phyloP scores from a whole-genome alignment of 2,113 vertebrate species.

The Pteruthius melanotis region DNA sequence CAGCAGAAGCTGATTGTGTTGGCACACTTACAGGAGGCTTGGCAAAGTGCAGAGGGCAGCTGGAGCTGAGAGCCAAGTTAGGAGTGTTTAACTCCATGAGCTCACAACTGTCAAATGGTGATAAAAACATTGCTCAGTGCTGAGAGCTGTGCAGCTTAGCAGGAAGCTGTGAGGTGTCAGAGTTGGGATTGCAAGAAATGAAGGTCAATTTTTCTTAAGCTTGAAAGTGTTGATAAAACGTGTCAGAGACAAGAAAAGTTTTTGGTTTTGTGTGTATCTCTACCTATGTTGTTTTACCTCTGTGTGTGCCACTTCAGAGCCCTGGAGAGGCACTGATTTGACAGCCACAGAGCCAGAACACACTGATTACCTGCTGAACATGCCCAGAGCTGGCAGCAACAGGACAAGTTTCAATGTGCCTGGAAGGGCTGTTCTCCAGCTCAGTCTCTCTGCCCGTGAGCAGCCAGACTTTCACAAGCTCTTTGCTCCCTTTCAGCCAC shows the following conservation, averaged over 20 bases:
- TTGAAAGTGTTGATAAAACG: not conserved
- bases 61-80: not conserved
- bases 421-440: not conserved
- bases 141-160: not conserved
- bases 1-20: not conserved
- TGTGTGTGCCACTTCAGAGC: not conserved
- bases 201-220: not conserved
- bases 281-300: not conserved
- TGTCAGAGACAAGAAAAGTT: not conserved
- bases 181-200: not conserved
- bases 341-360: not conserved
- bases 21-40: not conserved
- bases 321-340: not conserved
- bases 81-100: not conserved
- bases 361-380: rapidly evolving
- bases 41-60: not conserved
- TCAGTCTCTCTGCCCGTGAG: not conserved
- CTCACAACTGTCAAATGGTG: not conserved
- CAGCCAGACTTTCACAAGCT: not conserved
- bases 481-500: not conserved
- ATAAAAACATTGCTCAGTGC: not conserved
- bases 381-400: not conserved
- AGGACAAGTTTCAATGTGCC: not conserved
- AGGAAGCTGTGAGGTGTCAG: not conserved
- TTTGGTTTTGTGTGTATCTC: not conserved